Evolutionary conservation across 2,797 vertebrate genomes (phyloP).

Genomic region (Enteromius treurensis): DNA sequence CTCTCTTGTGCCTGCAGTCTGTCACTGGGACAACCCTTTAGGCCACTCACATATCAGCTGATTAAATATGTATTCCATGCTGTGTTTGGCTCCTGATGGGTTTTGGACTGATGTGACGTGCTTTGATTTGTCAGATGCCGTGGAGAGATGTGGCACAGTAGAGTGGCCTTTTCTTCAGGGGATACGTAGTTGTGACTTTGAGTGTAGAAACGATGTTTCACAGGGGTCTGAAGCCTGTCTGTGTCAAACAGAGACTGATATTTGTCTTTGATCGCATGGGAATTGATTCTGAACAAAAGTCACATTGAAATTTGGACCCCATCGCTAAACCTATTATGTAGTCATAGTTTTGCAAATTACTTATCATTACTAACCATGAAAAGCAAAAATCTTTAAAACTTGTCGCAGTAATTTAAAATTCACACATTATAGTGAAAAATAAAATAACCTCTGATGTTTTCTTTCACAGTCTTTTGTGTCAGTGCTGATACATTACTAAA

Average conservation of each 20-base stretch:
- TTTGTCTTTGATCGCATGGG: conserved; percentile 8
- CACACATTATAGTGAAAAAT: neutral
- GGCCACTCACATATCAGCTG: conserved; percentile 36
- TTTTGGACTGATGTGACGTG: conserved; percentile 10
- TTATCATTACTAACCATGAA: neutral
- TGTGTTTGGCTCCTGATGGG: neutral
- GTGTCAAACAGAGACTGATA: neutral
- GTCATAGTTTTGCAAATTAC: neutral
- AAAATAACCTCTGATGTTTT: neutral
- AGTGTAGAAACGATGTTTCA: neutral
- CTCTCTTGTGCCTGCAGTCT: conserved; percentile 26
- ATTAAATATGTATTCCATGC: conserved; percentile 36
- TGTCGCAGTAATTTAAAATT: neutral
- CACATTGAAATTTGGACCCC: neutral
- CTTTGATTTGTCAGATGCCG: conserved; percentile 20
- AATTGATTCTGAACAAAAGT: neutral
- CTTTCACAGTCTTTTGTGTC: neutral
- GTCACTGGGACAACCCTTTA: conserved; percentile 10
- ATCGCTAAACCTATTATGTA: neutral
- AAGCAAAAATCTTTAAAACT: neutral
- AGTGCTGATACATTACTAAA: neutral
- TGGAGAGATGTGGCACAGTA: neutral
- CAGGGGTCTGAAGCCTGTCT: neutral
- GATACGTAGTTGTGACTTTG: neutral
- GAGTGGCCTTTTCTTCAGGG: conserved; percentile 3